A percentile compares a stretch with the other conserved stretches of the same genome.
Evolutionary conservation across 2,113 vertebrate genomes (phyloP).

Genomic region (Stomatorhinus ivindoensis): DNA sequence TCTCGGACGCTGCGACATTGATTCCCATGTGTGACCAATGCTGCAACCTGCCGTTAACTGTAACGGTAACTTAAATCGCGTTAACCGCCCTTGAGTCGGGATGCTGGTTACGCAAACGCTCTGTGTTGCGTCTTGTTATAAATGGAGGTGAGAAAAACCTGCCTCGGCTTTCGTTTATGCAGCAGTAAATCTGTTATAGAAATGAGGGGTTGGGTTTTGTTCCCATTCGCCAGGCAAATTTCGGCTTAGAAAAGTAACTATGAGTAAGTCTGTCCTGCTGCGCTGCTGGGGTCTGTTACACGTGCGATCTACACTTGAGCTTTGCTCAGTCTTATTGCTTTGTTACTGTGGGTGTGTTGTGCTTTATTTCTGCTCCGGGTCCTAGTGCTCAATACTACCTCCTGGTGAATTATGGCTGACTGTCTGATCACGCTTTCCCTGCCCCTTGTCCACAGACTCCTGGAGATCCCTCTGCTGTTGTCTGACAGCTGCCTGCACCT

Average conservation of each 20-base stretch:
- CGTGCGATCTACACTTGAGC: neutral
- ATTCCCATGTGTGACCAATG: neutral
- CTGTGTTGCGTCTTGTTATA: neutral
- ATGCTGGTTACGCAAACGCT: neutral
- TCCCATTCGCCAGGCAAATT: neutral
- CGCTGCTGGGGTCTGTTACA: neutral
- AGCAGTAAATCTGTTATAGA: neutral
- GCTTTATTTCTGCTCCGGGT: neutral
- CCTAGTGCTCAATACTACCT: neutral
- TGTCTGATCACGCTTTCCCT: neutral
- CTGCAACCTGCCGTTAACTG: neutral
- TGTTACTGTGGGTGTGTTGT: neutral
- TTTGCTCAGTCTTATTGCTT: neutral
- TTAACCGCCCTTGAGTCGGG: neutral
- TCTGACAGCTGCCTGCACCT: conserved; percentile 91
- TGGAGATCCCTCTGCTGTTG: conserved; percentile 70
- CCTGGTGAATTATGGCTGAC: neutral
- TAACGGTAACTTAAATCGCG: neutral
- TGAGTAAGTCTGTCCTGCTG: neutral
- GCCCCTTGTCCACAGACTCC: conserved; percentile 54
- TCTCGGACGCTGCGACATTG: neutral
- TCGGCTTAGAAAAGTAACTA: neutral
- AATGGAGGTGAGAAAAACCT: neutral
- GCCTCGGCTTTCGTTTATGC: neutral
- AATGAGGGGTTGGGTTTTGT: neutral